Evolutionary conservation across 2,888 invertebrate species (phyloP).

Genomic region (Camponotus fellah): DNA sequence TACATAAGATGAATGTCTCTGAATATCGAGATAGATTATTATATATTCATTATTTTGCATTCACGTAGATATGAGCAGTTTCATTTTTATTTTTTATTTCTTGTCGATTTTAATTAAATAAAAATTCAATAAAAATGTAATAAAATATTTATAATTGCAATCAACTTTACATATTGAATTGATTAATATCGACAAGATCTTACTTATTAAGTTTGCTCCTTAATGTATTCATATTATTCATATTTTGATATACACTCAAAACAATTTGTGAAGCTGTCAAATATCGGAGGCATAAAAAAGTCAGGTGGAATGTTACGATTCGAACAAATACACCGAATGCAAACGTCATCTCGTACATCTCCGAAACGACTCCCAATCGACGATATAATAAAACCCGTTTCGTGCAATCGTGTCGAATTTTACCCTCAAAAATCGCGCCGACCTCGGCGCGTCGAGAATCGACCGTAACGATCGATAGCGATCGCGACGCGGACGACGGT

Average conservation of each 20-base stretch:
- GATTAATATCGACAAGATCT: neutral
- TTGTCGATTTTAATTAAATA: neutral
- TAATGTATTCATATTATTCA: neutral
- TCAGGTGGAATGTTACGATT: slow-evolving; percentile 7
- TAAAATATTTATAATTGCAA: neutral
- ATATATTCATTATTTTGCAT: neutral
- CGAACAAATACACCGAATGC: neutral
- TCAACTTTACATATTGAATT: neutral
- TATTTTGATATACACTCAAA: neutral
- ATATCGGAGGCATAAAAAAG: slow-evolving; percentile 19
- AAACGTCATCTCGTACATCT: slow-evolving; percentile 8
- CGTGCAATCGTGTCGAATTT: neutral
- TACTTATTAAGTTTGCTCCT: neutral
- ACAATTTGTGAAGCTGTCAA: neutral
- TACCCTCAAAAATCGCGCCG: neutral
- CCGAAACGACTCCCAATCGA: slow-evolving; percentile 28
- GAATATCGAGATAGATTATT: neutral
- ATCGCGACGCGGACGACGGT: neutral
- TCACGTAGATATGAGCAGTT: neutral
- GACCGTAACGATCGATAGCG: slow-evolving; percentile 40
- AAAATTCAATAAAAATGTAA: neutral
- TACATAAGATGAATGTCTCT: neutral
- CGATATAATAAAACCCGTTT: slow-evolving; percentile 29
- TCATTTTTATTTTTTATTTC: neutral
- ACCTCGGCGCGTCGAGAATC: slow-evolving; percentile 1